Percentiles rank a stretch among this genome's conserved stretches.
Conservation (phyloP, 2,797 vertebrate species). For the Sebastes diaconus region DNA sequence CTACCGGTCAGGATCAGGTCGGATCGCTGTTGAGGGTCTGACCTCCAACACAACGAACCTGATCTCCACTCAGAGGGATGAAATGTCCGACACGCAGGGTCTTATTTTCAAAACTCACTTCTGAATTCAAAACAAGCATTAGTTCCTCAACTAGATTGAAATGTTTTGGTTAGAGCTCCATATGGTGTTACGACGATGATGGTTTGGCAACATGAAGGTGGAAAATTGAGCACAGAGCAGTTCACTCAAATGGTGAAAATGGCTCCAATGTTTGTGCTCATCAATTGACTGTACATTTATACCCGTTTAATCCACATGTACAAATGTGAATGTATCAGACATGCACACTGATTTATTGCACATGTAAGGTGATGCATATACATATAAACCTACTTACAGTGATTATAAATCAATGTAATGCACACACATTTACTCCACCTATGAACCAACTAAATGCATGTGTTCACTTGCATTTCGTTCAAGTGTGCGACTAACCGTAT, state of each 20-base stretch:
- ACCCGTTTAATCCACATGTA: not conserved
- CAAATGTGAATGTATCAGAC: fast-evolving
- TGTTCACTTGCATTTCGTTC: not conserved
- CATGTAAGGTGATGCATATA: too few species aligned
- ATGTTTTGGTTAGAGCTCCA: not conserved
- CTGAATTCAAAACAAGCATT: not conserved
- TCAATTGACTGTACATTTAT: not conserved
- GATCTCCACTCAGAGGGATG: not conserved
- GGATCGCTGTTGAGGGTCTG: conserved; percentile 5
- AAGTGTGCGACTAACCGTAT: too few species aligned
- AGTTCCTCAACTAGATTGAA: not conserved
- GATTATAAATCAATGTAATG: too few species aligned
- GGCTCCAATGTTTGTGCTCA: not conserved
- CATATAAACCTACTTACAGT: too few species aligned
- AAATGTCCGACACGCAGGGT: not conserved
- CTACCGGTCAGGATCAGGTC: conserved; percentile 37
- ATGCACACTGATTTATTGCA: too few species aligned
- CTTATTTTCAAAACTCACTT: not conserved
- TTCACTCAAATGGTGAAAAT: not conserved
- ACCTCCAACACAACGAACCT: conserved; percentile 3
- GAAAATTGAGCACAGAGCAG: not conserved
- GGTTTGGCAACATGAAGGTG: not conserved
- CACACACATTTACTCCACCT: not conserved
- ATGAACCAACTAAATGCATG: not conserved
- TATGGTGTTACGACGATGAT: not conserved